These are phyloP conservation scores for Chauna torquata DNA, from an alignment of 2,113 vertebrate species.

Conservation along the genomic window DNA sequence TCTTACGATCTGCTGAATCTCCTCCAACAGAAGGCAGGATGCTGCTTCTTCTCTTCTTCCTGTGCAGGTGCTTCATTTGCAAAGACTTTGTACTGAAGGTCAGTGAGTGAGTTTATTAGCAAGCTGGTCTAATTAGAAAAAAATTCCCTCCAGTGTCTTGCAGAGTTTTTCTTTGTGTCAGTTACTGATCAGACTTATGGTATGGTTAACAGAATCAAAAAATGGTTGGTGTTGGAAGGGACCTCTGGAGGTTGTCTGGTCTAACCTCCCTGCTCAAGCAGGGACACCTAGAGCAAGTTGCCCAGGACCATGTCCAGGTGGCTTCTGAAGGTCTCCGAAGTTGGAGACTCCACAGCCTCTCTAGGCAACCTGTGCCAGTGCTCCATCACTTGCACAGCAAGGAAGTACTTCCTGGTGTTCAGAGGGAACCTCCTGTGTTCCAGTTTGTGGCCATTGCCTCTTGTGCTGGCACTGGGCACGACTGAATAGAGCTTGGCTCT, in stretches of 20 bases:
- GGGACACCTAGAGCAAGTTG: not conserved
- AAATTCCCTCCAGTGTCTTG: fast-evolving
- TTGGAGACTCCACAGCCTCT: not conserved
- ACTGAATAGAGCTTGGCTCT: not conserved
- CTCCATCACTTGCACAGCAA: not conserved
- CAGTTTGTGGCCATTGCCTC: not conserved
- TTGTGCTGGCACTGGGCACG: not conserved
- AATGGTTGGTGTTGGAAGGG: not conserved
- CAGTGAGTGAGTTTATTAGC: not conserved
- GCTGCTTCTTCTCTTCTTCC: not conserved
- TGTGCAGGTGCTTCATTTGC: not conserved
- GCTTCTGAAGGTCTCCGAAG: not conserved
- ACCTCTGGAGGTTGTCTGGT: not conserved
- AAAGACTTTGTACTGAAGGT: not conserved
- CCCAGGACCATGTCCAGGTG: not conserved
- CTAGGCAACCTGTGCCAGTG: not conserved
- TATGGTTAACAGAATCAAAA: not conserved
- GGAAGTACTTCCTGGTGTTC: not conserved
- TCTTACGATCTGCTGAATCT: not conserved
- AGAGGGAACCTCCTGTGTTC: not conserved
- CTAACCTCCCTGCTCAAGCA: not conserved
- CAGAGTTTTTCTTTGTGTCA: not conserved
- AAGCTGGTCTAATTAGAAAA: not conserved
- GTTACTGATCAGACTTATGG: not conserved
- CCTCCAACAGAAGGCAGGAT: not conserved